Base-by-base conservation (phyloP, 2,113 vertebrate species). In the Jacana jacana region DNA sequence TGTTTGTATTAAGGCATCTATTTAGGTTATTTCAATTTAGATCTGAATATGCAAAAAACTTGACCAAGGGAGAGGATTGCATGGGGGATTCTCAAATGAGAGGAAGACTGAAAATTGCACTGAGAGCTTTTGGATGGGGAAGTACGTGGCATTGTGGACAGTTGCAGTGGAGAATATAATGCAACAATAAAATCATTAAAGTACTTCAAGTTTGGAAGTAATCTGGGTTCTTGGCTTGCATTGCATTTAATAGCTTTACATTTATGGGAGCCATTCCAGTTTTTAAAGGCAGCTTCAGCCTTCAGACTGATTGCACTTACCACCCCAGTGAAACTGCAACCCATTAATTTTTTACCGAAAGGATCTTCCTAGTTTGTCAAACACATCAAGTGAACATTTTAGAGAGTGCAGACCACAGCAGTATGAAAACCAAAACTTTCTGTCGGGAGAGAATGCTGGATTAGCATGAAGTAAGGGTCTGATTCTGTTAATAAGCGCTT, bases 161-260 rank as follows among this genome's bases (percentile, higher is more conserved):
- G 91, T 91, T 96, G 95, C 91, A 97, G 84, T 72, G 68, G 69
- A 96, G 95, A 95, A 95, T 91, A 82, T 94, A 97, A 91, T 94
- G 92, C 91, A 94, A 96, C 94, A 97, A 94, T 95, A 95, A 96
- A 96, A 96, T 95, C 95, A 97, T 97, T 97, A 91, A 83, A 95
- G 78, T 94, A 90, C 93, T 97, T 95, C 81, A 60, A 91, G 93
- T 97, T 96, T 97, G 91, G 94, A 96, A 97, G 91, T 91, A 91
- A 87, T 94, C 91, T 94, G 90, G 84, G 88, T 94, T 95, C 92
- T 94, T 96, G 96, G 93, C 95, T 96, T 92, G 89, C 93, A 76
- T 81, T 96, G 86, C 90, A 85, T 86, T 95, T 96, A 96, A 97
- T 96, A 89, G 95, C 95, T 96, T 96, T 97, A 95, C 89, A 88